Evolutionary conservation across 2,888 invertebrate genomes (phyloP), one percentile per base, ranked within the genome.

Genomic region (Euplexia lucipara): DNA sequence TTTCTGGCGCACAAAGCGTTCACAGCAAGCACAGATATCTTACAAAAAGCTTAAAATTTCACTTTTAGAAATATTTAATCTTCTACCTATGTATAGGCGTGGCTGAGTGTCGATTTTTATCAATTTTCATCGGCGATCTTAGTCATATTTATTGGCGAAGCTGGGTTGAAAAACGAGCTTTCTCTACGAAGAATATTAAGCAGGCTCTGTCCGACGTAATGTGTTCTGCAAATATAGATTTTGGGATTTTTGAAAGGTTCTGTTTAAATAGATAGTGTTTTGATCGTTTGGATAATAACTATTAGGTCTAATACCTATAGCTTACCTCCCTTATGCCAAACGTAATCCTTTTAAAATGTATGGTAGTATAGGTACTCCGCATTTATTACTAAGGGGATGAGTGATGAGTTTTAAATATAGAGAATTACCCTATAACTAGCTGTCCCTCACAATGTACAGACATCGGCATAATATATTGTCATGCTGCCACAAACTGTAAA

Each of bases 51-150:
- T 41, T 63, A 20, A 68, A 44, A 69, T 63, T 48, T 68, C 65
- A 41, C 37, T 65, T 53, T 69, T 63, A 45, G 53, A 78, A 81
- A 78, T 78, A 67, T 78, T n/a, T 74, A 82, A 78, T 78, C 75
- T 73, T 30, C n/a, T n/a, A n/a, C n/a, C n/a, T n/a, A n/a, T 26
- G 59, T 66, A 58, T 67, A 70, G 75, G 79, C 67, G 76, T 68
- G 70, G 70, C 65, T 60, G 62, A 71, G 74, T 54, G 79, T 70
- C 81, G 70, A 82, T 81, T 81, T 82, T 79, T 81, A 81, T 82
- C 81, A 81, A 81, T 81, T 82, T 78, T 79, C 78, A 72, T 62
- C 66, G 69, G 49, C 47, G 71, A 79, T 79, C 78, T 73, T 64
- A 66, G 75, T 82, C 68, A 74, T 78, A 81, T 81, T 79, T 82